phyloP scores from a whole-genome alignment of 2,888 invertebrate species.

The Exephanes ischioxanthus region DNA sequence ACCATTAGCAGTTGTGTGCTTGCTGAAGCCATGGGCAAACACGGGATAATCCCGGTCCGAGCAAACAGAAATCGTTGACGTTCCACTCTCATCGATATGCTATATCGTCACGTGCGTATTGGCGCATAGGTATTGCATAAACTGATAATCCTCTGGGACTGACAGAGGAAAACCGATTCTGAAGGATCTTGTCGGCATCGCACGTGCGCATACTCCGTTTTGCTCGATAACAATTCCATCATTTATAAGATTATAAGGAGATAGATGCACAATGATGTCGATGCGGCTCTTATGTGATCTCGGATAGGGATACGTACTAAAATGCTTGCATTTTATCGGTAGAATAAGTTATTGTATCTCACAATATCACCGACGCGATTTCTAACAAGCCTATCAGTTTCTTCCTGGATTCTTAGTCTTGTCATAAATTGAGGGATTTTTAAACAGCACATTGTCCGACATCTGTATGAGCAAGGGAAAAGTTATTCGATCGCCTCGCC shows the following conservation, averaged over 20 bases:
- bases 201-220: neutral
- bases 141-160: neutral
- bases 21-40: constrained; percentile 52
- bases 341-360: neutral
- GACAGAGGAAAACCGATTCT: neutral
- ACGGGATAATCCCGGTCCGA: constrained; percentile 52
- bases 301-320: neutral
- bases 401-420: neutral
- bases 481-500: neutral
- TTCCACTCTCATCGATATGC: constrained; percentile 18
- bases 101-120: neutral
- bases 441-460: neutral
- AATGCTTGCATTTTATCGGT: neutral
- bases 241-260: neutral
- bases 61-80: constrained; percentile 56
- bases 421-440: neutral
- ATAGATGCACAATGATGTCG: neutral
- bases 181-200: neutral
- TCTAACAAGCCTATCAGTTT: neutral
- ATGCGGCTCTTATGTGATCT: neutral
- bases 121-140: constrained; percentile 2
- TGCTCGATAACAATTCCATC: neutral
- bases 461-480: neutral
- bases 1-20: constrained; percentile 59
- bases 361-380: neutral